phyloP scores from a whole-genome alignment of 35 echinoderm and acorn worm species.

The Strongylocentrotus purpuratus region DNA sequence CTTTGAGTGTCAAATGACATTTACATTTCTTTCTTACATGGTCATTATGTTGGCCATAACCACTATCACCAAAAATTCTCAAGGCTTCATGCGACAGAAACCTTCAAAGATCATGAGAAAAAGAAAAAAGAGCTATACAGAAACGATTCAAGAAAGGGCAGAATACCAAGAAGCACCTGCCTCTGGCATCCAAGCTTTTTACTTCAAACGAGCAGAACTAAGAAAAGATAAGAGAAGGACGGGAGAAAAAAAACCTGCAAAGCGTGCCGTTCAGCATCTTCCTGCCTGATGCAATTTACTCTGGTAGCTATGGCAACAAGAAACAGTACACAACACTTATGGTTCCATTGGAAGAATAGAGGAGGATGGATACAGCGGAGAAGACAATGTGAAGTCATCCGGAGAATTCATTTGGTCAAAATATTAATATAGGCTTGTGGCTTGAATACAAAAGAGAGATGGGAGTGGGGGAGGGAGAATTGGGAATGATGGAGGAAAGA shows the following conservation, averaged over 20 bases:
- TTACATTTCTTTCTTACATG: not conserved
- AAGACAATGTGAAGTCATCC: not conserved
- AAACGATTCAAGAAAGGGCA: not conserved
- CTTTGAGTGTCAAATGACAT: not conserved
- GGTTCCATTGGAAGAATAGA: not conserved
- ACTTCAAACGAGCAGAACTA: not conserved
- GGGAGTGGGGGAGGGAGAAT: not conserved
- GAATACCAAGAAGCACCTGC: not conserved
- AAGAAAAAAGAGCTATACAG: not conserved
- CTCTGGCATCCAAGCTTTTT: not conserved
- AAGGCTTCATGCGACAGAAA: not conserved
- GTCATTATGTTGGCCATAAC: not conserved
- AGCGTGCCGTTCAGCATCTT: not conserved
- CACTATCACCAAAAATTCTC: not conserved
- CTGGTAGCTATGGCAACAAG: not conserved
- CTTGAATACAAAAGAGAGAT: too few relatives aligned
- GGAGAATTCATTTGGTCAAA: not conserved
- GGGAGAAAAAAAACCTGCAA: not conserved
- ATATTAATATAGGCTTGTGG: not conserved
- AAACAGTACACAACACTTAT: slow-evolving; percentile 12
- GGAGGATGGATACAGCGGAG: not conserved
- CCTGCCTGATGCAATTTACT: slow-evolving; percentile 9
- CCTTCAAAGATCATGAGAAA: not conserved
- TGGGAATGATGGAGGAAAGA: not conserved
- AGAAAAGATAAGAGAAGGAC: not conserved